phyloP scores from a whole-genome alignment of 2,797 vertebrate species.

The Myiothlypis chrysogaster region DNA sequence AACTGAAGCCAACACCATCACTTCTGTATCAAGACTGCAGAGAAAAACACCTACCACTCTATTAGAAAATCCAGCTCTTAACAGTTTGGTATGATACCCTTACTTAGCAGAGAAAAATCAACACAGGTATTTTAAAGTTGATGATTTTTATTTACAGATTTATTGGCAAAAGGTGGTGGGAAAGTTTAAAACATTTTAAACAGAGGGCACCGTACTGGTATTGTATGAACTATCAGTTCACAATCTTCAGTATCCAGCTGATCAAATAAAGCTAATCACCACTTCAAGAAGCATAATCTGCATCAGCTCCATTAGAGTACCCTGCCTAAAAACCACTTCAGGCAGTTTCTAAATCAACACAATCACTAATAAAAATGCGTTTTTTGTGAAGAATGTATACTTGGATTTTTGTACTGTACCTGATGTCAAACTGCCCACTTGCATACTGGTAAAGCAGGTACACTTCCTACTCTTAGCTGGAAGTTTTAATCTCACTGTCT shows the following conservation, averaged over 20 bases:
- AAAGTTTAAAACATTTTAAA: slow-evolving; percentile 67
- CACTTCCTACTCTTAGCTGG: slow-evolving; percentile 50
- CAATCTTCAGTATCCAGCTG: slow-evolving; percentile 46
- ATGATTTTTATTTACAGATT: slow-evolving; percentile 79
- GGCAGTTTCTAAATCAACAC: slow-evolving; percentile 59
- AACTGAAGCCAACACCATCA: not conserved
- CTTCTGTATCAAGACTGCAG: not conserved
- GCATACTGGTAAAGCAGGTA: slow-evolving; percentile 60
- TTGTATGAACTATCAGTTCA: slow-evolving; percentile 23
- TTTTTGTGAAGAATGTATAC: slow-evolving; percentile 8
- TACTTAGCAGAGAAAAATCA: slow-evolving; percentile 51
- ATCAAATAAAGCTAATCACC: slow-evolving; percentile 61
- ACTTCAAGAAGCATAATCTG: slow-evolving; percentile 36
- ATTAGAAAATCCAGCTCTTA: not conserved
- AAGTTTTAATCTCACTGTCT: slow-evolving; percentile 52
- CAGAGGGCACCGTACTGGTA: slow-evolving; percentile 34
- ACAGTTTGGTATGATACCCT: not conserved
- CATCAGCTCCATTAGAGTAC: slow-evolving; percentile 46
- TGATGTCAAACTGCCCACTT: slow-evolving; percentile 50
- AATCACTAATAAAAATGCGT: slow-evolving; percentile 39
- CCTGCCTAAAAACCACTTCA: slow-evolving; percentile 23
- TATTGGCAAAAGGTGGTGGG: slow-evolving; percentile 68
- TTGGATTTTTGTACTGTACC: slow-evolving; percentile 40
- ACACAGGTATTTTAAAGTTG: slow-evolving; percentile 62
- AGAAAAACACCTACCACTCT: not conserved